Evolutionary conservation across 2,888 invertebrate genomes (phyloP).

Genomic region (Epirrita christyi): DNA sequence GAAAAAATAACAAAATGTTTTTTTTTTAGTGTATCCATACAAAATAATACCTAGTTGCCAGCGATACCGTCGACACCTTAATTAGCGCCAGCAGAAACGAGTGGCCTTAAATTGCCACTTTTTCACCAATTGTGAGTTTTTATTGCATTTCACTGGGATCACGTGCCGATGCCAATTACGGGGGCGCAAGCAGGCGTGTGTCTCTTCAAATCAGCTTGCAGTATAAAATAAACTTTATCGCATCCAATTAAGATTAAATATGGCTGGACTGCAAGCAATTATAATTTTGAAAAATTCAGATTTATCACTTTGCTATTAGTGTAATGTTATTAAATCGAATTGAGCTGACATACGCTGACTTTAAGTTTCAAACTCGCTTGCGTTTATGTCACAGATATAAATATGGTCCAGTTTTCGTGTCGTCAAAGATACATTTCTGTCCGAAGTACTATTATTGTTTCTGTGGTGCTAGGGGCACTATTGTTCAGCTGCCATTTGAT

Average conservation of each 20-base stretch:
- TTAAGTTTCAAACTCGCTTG: too few relatives aligned
- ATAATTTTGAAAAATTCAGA: too few relatives aligned
- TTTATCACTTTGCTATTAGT: background rate
- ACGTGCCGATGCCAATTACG: constrained; percentile 40
- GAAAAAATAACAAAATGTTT: too few relatives aligned
- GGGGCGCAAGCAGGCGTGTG: constrained; percentile 1
- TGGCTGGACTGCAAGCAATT: background rate
- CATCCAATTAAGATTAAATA: background rate
- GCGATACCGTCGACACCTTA: constrained; percentile 26
- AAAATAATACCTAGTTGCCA: constrained; percentile 22
- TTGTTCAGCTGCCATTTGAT: constrained; percentile 27
- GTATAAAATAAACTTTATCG: background rate
- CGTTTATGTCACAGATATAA: background rate
- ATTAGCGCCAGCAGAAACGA: constrained; percentile 34
- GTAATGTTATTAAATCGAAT: background rate
- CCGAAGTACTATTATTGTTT: background rate
- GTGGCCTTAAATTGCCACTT: constrained; percentile 61
- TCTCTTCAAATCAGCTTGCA: background rate
- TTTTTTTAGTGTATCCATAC: background rate
- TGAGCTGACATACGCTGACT: too few relatives aligned
- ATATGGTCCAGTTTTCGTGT: background rate
- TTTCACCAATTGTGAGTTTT: constrained; percentile 33
- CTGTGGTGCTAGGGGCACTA: constrained; percentile 13
- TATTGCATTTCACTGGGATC: constrained; percentile 34
- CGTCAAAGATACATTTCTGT: background rate